phyloP scores from a whole-genome alignment of 2,113 vertebrate genomes.

The Acanthochromis polyacanthus region DNA sequence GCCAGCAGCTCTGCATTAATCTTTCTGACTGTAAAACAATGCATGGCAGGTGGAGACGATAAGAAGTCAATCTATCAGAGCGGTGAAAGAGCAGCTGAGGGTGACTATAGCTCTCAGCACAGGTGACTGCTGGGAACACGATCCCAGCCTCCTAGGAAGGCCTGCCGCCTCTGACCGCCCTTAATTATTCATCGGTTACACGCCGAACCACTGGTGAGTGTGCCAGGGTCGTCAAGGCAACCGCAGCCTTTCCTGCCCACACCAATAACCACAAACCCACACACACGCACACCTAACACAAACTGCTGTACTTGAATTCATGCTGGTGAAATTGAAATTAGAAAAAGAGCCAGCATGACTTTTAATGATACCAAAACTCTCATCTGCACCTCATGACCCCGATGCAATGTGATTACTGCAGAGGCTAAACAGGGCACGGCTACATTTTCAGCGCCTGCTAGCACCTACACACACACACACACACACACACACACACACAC shows the following conservation, averaged over 20 bases:
- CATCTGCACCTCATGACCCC: slow-evolving; percentile 19
- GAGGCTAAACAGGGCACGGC: slow-evolving; percentile 13
- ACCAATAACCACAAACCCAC: slow-evolving; percentile 68
- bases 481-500: no score
- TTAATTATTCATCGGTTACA: slow-evolving; percentile 80
- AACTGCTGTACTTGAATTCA: slow-evolving; percentile 32
- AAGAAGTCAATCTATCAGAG: slow-evolving; percentile 11
- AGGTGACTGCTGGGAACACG: slow-evolving; percentile 62
- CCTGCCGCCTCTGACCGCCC: slow-evolving; percentile 59
- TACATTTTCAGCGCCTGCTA: background rate
- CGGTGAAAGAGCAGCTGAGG: background rate
- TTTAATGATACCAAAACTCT: slow-evolving; percentile 24
- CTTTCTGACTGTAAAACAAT: background rate
- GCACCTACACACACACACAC: slow-evolving; percentile 8
- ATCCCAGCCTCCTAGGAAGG: slow-evolving; percentile 52
- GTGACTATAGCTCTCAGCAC: slow-evolving; percentile 13
- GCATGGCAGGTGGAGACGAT: background rate
- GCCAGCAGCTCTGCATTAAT: background rate
- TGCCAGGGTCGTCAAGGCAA: slow-evolving; percentile 80
- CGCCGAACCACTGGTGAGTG: slow-evolving; percentile 53
- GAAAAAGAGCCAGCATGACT: slow-evolving; percentile 13
- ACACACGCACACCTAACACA: slow-evolving; percentile 29
- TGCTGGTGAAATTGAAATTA: slow-evolving; percentile 33
- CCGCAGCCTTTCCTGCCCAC: slow-evolving; percentile 75
- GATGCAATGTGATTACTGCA: slow-evolving; percentile 7